phyloP scores from a whole-genome alignment of 2,113 vertebrate species.

The Tympanuchus pallidicinctus region DNA sequence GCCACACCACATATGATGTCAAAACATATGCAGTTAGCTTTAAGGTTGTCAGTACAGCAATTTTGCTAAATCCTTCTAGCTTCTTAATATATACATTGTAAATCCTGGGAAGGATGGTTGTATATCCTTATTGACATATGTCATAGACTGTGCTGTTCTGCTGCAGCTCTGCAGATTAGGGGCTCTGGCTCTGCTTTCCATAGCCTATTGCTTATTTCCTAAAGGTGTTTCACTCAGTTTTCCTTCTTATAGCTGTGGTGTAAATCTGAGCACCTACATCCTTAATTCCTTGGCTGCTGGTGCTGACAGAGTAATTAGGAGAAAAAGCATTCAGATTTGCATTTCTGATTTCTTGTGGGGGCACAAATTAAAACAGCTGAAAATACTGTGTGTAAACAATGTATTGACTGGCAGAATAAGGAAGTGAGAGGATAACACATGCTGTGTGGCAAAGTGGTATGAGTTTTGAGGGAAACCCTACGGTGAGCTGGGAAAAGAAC shows the following conservation, averaged over 20 bases:
- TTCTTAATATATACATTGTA: conserved; percentile 68
- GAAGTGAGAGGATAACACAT: not conserved
- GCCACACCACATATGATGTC: conserved; percentile 37
- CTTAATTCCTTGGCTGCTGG: conserved; percentile 24
- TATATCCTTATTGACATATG: conserved; percentile 55
- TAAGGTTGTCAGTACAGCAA: conserved; percentile 59
- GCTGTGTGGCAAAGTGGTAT: not conserved
- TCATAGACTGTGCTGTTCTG: conserved; percentile 51
- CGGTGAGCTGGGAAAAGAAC: conserved; percentile 52
- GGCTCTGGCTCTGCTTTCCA: not conserved
- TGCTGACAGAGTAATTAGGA: conserved; percentile 47
- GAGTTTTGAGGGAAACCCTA: not conserved
- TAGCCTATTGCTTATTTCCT: not conserved
- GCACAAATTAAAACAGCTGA: conserved; percentile 14
- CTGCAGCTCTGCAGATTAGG: not conserved
- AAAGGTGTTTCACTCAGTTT: not conserved
- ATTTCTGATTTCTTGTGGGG: conserved; percentile 25
- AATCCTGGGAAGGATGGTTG: conserved; percentile 49
- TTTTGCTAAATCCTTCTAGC: conserved; percentile 65
- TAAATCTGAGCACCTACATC: conserved; percentile 8
- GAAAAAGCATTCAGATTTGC: conserved; percentile 14
- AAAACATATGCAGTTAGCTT: conserved; percentile 61
- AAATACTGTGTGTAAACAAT: fast-evolving
- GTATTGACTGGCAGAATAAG: not conserved
- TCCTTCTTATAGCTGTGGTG: not conserved